Percentiles rank a stretch among this genome's conserved stretches.
These are phyloP conservation scores for Dolichomitus sp. DNA, from an alignment of 2,888 invertebrate genomes.

Conservation along the genomic window DNA sequence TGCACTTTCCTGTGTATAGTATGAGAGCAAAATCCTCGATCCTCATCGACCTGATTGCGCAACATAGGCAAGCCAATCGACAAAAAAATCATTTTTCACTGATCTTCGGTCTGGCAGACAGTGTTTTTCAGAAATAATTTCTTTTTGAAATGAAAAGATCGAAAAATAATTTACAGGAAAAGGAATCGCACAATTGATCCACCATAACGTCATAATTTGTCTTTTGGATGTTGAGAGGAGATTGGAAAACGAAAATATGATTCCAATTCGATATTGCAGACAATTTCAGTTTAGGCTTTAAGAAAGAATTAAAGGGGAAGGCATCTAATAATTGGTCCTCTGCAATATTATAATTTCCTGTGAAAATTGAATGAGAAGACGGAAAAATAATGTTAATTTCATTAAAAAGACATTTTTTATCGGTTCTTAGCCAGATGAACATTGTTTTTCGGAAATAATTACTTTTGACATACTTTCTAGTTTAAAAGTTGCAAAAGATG, in stretches of 20 bases:
- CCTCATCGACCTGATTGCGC: not conserved
- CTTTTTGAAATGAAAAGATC: not conserved
- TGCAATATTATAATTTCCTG: too few relatives aligned
- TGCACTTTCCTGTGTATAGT: not conserved
- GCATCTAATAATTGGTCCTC: too few relatives aligned
- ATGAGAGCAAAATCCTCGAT: not conserved
- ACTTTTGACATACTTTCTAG: too few relatives aligned
- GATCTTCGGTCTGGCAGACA: not conserved
- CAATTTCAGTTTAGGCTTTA: too few relatives aligned
- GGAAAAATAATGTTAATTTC: too few relatives aligned
- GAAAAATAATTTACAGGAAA: not conserved
- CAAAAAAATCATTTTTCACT: not conserved
- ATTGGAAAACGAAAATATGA: not conserved
- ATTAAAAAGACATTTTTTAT: too few relatives aligned
- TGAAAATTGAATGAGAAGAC: too few relatives aligned
- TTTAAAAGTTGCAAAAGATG: too few relatives aligned
- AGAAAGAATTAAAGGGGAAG: too few relatives aligned
- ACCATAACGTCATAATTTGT: not conserved
- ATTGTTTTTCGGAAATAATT: too few relatives aligned
- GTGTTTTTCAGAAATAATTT: not conserved
- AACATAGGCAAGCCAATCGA: not conserved
- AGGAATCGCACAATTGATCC: not conserved
- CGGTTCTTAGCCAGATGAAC: too few relatives aligned
- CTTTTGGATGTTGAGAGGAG: not conserved
- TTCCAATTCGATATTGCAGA: not conserved